Conservation (phyloP, 2,797 vertebrate genomes). For the Carapus acus region DNA sequence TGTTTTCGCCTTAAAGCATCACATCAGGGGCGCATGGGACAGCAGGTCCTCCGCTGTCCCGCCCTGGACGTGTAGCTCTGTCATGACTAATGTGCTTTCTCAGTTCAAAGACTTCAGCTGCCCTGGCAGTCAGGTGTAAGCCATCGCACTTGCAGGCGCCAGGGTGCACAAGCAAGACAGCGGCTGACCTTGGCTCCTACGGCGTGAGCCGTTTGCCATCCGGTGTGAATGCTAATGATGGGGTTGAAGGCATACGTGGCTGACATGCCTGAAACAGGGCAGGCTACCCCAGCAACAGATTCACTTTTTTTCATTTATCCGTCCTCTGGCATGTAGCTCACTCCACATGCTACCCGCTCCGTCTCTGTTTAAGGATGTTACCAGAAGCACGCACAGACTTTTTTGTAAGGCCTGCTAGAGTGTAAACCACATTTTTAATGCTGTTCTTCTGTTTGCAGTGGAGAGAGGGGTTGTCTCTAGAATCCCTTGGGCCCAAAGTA, state of each 20-base stretch:
- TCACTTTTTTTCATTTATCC: conserved; percentile 14
- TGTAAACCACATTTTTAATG: conserved; percentile 13
- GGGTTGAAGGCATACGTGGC: conserved; percentile 12
- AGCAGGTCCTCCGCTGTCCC: too few species aligned
- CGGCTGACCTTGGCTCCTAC: conserved; percentile 60
- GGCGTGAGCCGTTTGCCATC: conserved; percentile 42
- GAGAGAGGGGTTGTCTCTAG: conserved; percentile 13
- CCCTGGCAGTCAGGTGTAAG: conserved; percentile 48
- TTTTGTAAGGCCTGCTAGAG: conserved; percentile 7
- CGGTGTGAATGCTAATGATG: conserved; percentile 61
- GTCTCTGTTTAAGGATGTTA: conserved; percentile 54
- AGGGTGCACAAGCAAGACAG: conserved; percentile 60
- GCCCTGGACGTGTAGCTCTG: conserved; percentile 48
- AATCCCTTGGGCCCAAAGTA: conserved; percentile 17
- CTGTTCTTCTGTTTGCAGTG: conserved; percentile 23
- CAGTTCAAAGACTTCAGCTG: conserved; percentile 54
- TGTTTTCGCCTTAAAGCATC: too few species aligned
- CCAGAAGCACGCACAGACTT: too few species aligned
- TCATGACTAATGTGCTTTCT: conserved; percentile 30
- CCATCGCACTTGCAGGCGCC: conserved; percentile 45
- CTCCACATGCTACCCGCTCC: conserved; percentile 25
- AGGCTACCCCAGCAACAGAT: conserved; percentile 42
- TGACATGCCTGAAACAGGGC: conserved; percentile 20
- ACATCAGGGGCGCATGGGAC: too few species aligned
- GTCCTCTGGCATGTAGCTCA: conserved; percentile 46